Evolutionary conservation across 53 echinoderm and acorn worm genomes (phyloP).

Genomic region (Echinometra lucunter): DNA sequence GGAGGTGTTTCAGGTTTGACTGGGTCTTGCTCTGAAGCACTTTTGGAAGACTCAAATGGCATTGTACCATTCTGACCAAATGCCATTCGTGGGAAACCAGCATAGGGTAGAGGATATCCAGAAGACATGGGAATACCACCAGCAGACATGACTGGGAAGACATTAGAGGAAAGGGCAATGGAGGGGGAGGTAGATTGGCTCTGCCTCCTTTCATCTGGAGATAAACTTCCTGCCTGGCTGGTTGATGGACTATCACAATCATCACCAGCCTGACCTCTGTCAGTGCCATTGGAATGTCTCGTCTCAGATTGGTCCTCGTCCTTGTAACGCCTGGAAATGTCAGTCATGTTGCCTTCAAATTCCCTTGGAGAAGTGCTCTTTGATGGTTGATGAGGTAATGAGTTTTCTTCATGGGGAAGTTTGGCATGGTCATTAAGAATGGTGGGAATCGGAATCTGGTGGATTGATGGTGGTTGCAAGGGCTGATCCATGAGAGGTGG

Average conservation of each 20-base stretch:
- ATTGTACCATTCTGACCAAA: conserved; percentile 33
- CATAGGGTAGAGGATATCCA: conserved; percentile 37
- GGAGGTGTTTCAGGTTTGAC: conserved; percentile 73
- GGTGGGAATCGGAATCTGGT: conserved; percentile 92
- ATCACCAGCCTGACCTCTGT: conserved; percentile 21
- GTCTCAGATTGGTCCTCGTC: conserved; percentile 56
- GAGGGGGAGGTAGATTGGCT: conserved; percentile 8
- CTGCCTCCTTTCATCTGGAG: conserved; percentile 52
- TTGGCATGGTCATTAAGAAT: conserved; percentile 84
- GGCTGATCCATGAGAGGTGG: conserved; percentile 88
- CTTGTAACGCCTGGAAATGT: neutral
- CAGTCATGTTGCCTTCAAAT: conserved; percentile 49
- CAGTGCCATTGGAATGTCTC: conserved; percentile 42
- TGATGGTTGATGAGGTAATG: conserved; percentile 59
- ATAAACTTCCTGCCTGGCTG: conserved; percentile 46
- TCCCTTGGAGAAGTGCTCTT: conserved; percentile 56
- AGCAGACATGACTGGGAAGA: conserved; percentile 66
- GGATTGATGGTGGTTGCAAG: conserved; percentile 88
- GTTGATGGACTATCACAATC: conserved; percentile 46
- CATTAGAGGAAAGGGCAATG: conserved; percentile 51
- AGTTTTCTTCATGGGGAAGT: conserved; percentile 67
- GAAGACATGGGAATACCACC: conserved; percentile 60
- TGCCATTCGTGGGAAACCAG: conserved; percentile 62
- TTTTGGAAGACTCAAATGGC: conserved; percentile 73
- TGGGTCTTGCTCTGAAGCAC: conserved; percentile 55